Conservation (phyloP, 1,140 invertebrate species). For the Brachionus asplanchnoidis region DNA sequence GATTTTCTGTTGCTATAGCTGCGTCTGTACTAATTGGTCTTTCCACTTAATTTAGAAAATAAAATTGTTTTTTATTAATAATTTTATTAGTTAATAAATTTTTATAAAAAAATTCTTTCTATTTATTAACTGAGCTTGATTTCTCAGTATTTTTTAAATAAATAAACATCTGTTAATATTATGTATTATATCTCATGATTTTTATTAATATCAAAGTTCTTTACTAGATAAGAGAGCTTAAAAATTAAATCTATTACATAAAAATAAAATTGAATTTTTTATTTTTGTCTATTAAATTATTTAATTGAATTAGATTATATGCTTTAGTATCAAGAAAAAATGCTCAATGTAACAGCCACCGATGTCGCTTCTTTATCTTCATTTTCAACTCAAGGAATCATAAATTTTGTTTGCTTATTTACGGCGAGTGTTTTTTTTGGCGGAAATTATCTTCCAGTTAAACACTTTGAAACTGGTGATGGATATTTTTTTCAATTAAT, state of each 20-base stretch:
- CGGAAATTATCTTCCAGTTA: constrained; percentile 24
- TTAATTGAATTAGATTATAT: background rate
- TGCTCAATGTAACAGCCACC: background rate
- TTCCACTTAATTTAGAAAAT: background rate
- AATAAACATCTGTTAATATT: background rate
- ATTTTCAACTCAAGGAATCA: constrained; percentile 45
- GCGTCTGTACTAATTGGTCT: constrained; percentile 9
- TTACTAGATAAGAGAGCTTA: background rate
- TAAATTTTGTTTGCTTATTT: constrained; percentile 21
- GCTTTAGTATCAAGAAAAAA: background rate
- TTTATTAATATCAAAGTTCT: background rate
- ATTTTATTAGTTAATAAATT: background rate
- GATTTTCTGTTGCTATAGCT: constrained; percentile 24
- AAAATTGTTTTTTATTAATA: background rate
- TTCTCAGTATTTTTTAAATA: background rate
- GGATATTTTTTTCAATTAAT: constrained; percentile 48
- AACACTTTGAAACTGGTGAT: constrained; percentile 38
- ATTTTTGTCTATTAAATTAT: background rate
- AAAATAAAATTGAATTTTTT: background rate
- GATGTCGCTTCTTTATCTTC: constrained; percentile 6
- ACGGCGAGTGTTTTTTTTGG: background rate
- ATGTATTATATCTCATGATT: background rate
- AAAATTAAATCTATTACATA: too few species aligned
- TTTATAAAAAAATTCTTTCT: background rate
- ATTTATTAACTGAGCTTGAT: background rate